phyloP scores from a whole-genome alignment of 2,888 invertebrate genomes.

The Elysia crispata region DNA sequence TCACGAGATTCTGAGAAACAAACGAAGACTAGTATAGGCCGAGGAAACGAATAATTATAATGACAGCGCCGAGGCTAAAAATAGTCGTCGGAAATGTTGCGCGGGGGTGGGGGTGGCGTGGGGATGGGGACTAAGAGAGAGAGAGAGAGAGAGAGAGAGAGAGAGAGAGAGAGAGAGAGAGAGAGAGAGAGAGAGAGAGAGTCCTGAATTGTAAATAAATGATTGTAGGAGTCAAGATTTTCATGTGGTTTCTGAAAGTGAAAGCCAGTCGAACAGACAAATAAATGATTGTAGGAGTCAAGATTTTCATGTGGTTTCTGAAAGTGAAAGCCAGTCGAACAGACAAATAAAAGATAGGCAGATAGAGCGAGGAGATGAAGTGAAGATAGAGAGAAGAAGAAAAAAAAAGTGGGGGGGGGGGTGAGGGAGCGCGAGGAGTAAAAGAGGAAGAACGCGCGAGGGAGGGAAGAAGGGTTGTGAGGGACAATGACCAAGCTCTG shows the following conservation, averaged over 20 bases:
- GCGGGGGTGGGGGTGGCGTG: neutral
- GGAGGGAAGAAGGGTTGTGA: too few relatives aligned
- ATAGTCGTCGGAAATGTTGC: neutral
- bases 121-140: neutral
- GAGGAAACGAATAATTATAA: too few relatives aligned
- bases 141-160: constrained; percentile 17
- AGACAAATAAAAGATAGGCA: too few relatives aligned
- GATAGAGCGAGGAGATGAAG: too few relatives aligned
- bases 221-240: neutral
- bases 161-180: neutral
- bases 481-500: too few relatives aligned
- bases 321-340: too few relatives aligned
- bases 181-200: constrained; percentile 19
- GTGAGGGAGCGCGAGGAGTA: too few relatives aligned
- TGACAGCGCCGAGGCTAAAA: neutral
- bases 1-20: too few relatives aligned
- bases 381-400: too few relatives aligned
- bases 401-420: too few relatives aligned
- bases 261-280: neutral
- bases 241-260: neutral
- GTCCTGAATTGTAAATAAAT: neutral
- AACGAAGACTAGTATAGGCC: too few relatives aligned
- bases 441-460: too few relatives aligned
- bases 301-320: neutral
- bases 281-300: neutral